Evolutionary conservation across 1,140 invertebrate genomes (phyloP).

Genomic region (Hyles vespertilio): DNA sequence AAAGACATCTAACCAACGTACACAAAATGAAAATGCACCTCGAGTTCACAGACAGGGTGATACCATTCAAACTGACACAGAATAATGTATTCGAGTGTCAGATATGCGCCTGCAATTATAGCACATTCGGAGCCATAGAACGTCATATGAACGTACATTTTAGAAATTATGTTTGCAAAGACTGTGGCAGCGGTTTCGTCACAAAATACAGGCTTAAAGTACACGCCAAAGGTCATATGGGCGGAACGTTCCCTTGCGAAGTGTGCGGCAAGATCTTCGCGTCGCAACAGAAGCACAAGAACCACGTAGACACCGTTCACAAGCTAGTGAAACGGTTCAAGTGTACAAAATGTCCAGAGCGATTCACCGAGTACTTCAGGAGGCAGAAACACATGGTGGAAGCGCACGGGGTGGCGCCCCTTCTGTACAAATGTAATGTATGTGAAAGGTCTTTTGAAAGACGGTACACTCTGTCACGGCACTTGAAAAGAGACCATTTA

Average conservation of each 20-base stretch:
- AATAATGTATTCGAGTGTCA: constrained; percentile 47
- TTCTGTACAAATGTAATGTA: constrained; percentile 45
- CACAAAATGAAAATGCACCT: constrained; percentile 49
- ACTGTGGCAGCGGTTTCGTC: constrained; percentile 60
- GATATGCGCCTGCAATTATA: constrained; percentile 52
- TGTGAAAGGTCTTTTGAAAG: constrained; percentile 53
- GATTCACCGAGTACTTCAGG: constrained; percentile 41
- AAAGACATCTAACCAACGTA: constrained; percentile 43
- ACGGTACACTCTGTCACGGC: constrained; percentile 36
- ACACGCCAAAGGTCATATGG: constrained; percentile 51
- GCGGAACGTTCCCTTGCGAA: constrained; percentile 46
- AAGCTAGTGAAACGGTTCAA: constrained; percentile 51
- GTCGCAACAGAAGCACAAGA: constrained; percentile 54
- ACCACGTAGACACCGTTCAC: constrained; percentile 54
- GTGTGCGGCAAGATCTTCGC: constrained; percentile 52
- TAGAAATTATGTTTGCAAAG: constrained; percentile 61
- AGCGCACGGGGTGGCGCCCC: constrained; percentile 43
- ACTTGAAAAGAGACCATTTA: constrained; percentile 54
- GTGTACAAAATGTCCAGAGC: constrained; percentile 40
- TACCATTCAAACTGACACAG: constrained; percentile 50
- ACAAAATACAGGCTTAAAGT: constrained; percentile 60
- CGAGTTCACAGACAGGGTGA: constrained; percentile 48
- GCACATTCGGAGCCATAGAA: constrained; percentile 62
- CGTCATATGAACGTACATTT: constrained; percentile 65
- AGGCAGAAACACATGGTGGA: constrained; percentile 41